A percentile compares a stretch with the other conserved stretches of the same genome.
Evolutionary conservation across 2,888 invertebrate genomes (phyloP).

Genomic region (Drosophila maculinotata): DNA sequence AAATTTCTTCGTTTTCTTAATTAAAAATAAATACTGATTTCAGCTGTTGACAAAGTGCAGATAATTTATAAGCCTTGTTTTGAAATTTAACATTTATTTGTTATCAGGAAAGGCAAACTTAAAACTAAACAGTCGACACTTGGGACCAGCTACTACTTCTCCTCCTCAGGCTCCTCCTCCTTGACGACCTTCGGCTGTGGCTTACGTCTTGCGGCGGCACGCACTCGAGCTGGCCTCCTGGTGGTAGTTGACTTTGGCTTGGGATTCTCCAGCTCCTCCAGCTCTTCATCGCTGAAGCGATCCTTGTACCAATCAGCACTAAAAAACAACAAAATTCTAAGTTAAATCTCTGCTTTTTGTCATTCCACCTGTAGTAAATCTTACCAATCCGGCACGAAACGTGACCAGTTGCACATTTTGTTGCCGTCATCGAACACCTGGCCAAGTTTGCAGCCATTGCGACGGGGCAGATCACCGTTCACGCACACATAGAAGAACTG

Average conservation of each 20-base stretch:
- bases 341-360: too few relatives aligned
- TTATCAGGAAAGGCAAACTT: constrained; percentile 44
- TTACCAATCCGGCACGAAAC: constrained; percentile 95
- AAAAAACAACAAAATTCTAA: constrained; percentile 55
- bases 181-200: constrained; percentile 67
- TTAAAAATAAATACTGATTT: background rate
- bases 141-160: constrained; percentile 44
- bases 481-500: constrained; percentile 97
- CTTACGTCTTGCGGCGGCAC: constrained; percentile 84
- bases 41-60: too few relatives aligned
- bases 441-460: constrained; percentile 94
- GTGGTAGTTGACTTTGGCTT: constrained; percentile 87
- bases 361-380: constrained; percentile 50
- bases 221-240: constrained; percentile 85
- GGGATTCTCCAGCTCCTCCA: constrained; percentile 92
- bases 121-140: constrained; percentile 56
- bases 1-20: too few relatives aligned
- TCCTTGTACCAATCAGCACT: constrained; percentile 96
- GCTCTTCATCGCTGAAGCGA: constrained; percentile 91
- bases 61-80: background rate
- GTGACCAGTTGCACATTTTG: constrained; percentile 93
- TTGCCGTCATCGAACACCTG: constrained; percentile 94
- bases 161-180: constrained; percentile 65
- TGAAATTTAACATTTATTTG: constrained; percentile 40
- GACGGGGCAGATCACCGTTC: constrained; percentile 92